Conservation (phyloP, 2,888 invertebrate genomes). For the Mallateleia sp. region DNA sequence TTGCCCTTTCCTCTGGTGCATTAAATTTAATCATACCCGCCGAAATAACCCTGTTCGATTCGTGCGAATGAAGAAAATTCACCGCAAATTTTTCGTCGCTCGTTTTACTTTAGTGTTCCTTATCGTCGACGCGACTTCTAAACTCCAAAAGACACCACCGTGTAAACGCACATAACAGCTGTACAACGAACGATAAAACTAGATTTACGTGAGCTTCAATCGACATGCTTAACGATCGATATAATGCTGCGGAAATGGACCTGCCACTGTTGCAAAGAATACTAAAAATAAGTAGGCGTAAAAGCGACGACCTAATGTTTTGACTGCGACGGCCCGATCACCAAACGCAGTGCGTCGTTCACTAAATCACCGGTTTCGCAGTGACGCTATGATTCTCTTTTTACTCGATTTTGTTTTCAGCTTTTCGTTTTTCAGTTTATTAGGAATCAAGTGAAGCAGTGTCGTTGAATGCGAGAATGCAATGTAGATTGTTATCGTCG, state of each 20-base stretch:
- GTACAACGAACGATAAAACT: constrained; percentile 76
- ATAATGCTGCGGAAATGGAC: constrained; percentile 77
- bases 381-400: constrained; percentile 57
- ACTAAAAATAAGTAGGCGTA: constrained; percentile 72
- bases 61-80: too few relatives aligned
- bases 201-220: constrained; percentile 73
- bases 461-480: constrained; percentile 65
- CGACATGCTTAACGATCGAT: constrained; percentile 57
- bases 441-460: constrained; percentile 75
- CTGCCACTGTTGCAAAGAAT: constrained; percentile 76
- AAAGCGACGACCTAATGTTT: constrained; percentile 72
- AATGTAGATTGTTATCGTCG: constrained; percentile 54
- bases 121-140: constrained; percentile 54
- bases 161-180: constrained; percentile 57
- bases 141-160: constrained; percentile 63
- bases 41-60: too few relatives aligned
- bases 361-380: constrained; percentile 67
- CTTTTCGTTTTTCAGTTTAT: constrained; percentile 35
- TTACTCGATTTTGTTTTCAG: constrained; percentile 26
- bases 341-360: constrained; percentile 71
- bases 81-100: too few relatives aligned
- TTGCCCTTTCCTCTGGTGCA: too few relatives aligned
- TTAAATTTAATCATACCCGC: too few relatives aligned
- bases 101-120: too few relatives aligned
- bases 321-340: constrained; percentile 71